Conservation (phyloP, 2,888 invertebrate genomes). For the Drosophila anomalata region DNA sequence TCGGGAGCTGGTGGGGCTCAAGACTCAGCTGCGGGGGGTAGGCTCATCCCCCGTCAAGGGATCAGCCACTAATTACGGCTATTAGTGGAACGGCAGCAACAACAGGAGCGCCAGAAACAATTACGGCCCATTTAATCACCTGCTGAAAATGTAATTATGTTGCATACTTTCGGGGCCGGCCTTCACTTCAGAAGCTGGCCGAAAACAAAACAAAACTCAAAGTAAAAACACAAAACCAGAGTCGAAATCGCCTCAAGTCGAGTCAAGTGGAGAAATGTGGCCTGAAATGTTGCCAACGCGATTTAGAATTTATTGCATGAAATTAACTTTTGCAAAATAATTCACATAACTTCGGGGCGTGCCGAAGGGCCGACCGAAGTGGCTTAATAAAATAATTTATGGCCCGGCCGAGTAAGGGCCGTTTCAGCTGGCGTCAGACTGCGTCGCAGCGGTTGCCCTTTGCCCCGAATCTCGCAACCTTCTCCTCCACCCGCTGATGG, state of each 20-base stretch:
- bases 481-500: constrained; percentile 10
- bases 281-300: constrained; percentile 59
- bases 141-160: constrained; percentile 82
- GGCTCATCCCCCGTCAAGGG: constrained; percentile 16
- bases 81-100: constrained; percentile 62
- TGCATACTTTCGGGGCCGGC: constrained; percentile 68
- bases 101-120: constrained; percentile 74
- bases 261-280: constrained; percentile 12
- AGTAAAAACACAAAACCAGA: constrained; percentile 8
- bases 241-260: constrained; percentile 20
- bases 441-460: constrained; percentile 20
- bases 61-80: constrained; percentile 74
- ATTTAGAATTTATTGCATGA: constrained; percentile 78
- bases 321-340: constrained; percentile 78
- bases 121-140: constrained; percentile 83
- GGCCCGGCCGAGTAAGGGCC: constrained; percentile 63
- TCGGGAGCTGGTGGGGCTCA: background rate
- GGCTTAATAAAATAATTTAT: constrained; percentile 80
- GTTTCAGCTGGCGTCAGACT: constrained; percentile 48
- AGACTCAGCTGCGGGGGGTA: background rate
- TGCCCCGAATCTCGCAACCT: background rate
- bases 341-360: constrained; percentile 73
- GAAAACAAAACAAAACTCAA: constrained; percentile 12
- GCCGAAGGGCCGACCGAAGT: constrained; percentile 70
- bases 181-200: constrained; percentile 28